phyloP scores from a whole-genome alignment of 2,113 vertebrate genomes.

The Psilopsiagon aymara region DNA sequence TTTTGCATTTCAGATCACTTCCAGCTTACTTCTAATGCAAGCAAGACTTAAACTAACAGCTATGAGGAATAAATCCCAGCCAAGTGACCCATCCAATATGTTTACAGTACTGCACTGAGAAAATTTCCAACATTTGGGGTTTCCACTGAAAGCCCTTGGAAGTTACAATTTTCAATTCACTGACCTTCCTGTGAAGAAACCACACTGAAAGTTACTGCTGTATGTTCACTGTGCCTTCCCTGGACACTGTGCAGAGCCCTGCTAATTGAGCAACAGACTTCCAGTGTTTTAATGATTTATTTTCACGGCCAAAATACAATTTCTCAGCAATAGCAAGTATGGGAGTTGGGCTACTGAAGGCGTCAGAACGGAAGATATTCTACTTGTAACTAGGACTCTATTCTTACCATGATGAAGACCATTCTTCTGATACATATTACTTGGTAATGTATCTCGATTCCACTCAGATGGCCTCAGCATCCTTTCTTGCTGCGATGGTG shows the following conservation, averaged over 20 bases:
- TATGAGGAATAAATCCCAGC: neutral
- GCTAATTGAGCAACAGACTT: neutral
- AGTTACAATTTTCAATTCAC: conserved; percentile 26
- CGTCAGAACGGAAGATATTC: neutral
- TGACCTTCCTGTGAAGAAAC: neutral
- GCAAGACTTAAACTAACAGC: neutral
- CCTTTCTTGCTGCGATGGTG: conserved; percentile 91
- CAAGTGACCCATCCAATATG: neutral
- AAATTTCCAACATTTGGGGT: neutral
- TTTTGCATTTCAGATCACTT: neutral
- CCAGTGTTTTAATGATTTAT: neutral
- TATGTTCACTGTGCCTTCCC: neutral
- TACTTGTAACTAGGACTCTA: neutral
- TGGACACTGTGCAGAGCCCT: neutral
- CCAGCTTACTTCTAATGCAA: neutral
- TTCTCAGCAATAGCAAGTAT: neutral
- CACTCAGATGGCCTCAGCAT: conserved; percentile 96
- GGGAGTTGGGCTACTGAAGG: neutral
- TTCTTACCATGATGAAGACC: conserved; percentile 89
- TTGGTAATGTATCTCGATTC: conserved; percentile 93
- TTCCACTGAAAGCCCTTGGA: neutral
- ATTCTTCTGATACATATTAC: conserved; percentile 98
- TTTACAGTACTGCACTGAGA: neutral
- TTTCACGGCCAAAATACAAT: neutral
- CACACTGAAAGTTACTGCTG: neutral